Percentiles rank a stretch among this genome's conserved stretches.
These are phyloP conservation scores for human (Homo sapiens) DNA, from an alignment of 2,113 vertebrate species.

Conservation along the genomic window GRCh38 chr20:43182001-43182500, in stretches of 20 bases:
- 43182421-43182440: too few relatives aligned
- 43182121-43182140: neutral
- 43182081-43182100: neutral
- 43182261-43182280: neutral
- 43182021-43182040: neutral
- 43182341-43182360: accelerated
- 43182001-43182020: neutral
- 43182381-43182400: too few relatives aligned
- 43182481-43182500: too few relatives aligned
- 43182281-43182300: neutral
- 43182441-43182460: too few relatives aligned
- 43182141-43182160: too few relatives aligned
- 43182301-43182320: neutral
- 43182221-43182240: neutral
- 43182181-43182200: neutral
- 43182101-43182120: neutral
- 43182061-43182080: neutral
- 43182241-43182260: neutral
- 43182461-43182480: too few relatives aligned
- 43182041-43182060: neutral
- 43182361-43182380: neutral
- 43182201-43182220: neutral
- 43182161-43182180: neutral
- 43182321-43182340: accelerated
- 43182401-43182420: too few relatives aligned